Percentiles rank a stretch among this genome's conserved stretches.
Conservation (phyloP, 2,888 invertebrate species). For the Orchestes rusci region DNA sequence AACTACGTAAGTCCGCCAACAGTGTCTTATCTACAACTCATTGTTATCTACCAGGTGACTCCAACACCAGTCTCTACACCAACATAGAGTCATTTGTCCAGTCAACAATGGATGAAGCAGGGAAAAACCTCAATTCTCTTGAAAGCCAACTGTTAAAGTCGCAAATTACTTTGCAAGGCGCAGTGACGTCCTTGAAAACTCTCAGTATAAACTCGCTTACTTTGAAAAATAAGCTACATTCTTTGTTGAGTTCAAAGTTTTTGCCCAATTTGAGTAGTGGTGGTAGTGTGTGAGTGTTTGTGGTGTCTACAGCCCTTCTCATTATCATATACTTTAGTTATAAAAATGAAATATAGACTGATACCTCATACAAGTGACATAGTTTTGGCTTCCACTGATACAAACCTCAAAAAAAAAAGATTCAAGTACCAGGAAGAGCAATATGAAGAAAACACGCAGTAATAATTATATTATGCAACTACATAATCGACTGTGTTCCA, state of each 20-base stretch:
- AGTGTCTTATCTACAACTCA: constrained; percentile 22
- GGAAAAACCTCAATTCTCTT: constrained; percentile 34
- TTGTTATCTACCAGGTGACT: constrained; percentile 33
- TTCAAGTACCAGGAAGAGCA: too few relatives aligned
- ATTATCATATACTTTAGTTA: background rate
- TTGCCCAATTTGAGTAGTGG: constrained; percentile 34
- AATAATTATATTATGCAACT: too few relatives aligned
- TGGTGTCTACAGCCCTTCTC: too few relatives aligned
- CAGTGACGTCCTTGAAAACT: constrained; percentile 37
- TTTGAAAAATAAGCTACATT: constrained; percentile 38
- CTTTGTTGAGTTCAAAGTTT: constrained; percentile 38
- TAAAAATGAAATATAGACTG: background rate
- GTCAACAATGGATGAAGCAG: constrained; percentile 33
- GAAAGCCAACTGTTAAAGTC: constrained; percentile 41
- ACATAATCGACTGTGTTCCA: too few relatives aligned
- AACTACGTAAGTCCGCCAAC: constrained; percentile 32
- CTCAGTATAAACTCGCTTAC: constrained; percentile 36
- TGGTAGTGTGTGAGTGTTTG: too few relatives aligned
- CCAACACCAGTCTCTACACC: constrained; percentile 34
- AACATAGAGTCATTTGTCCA: constrained; percentile 35
- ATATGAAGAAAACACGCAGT: too few relatives aligned
- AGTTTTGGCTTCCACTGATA: too few relatives aligned
- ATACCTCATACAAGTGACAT: too few relatives aligned
- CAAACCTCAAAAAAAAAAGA: too few relatives aligned
- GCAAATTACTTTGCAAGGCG: constrained; percentile 39